phyloP scores from a whole-genome alignment of 1,140 invertebrate genomes.

The Episyrphus balteatus region DNA sequence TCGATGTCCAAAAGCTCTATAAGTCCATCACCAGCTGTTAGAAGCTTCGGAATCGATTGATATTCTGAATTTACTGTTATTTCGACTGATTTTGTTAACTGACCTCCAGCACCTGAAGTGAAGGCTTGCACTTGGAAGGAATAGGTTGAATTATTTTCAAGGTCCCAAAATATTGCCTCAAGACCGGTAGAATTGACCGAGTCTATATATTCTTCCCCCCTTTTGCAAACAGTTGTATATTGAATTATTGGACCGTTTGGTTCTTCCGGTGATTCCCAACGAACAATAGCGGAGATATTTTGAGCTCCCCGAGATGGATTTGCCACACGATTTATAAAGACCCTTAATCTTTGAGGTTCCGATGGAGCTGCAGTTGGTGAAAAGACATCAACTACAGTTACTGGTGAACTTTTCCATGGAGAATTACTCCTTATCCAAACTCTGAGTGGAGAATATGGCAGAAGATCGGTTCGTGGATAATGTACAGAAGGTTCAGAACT shows the following conservation, averaged over 20 bases:
- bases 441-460: constrained; percentile 55
- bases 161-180: constrained; percentile 2
- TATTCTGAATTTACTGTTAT: constrained; percentile 43
- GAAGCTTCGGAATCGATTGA: constrained; percentile 62
- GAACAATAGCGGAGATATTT: constrained; percentile 42
- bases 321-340: constrained; percentile 47
- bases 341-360: constrained; percentile 54
- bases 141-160: constrained; percentile 50
- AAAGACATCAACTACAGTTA: constrained; percentile 44
- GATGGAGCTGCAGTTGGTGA: constrained; percentile 63
- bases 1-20: constrained; percentile 66
- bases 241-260: constrained; percentile 38
- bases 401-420: constrained; percentile 65
- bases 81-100: constrained; percentile 39
- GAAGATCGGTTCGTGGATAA: constrained; percentile 25
- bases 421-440: constrained; percentile 69
- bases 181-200: not conserved
- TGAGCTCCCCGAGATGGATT: constrained; percentile 13
- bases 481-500: constrained; percentile 16
- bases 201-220: not conserved
- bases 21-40: constrained; percentile 59
- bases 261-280: constrained; percentile 71
- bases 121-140: constrained; percentile 59
- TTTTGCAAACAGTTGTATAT: not conserved
- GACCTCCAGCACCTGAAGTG: constrained; percentile 61